phyloP scores from a whole-genome alignment of 1,140 invertebrate genomes.

The Phthorimaea operculella region DNA sequence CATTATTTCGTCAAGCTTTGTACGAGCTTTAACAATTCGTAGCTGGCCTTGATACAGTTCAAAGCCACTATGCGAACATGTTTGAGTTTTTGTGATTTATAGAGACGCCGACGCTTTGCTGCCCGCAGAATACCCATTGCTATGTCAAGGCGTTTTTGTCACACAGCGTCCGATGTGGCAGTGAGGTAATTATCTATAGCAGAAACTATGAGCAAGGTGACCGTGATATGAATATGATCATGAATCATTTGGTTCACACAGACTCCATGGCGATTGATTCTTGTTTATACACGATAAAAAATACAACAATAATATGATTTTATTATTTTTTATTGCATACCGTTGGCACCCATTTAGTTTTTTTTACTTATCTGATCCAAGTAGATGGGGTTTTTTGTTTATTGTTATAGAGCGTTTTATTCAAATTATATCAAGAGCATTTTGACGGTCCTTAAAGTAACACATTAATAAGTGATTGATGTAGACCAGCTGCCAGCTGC shows the following conservation, averaged over 20 bases:
- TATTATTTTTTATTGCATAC: slow-evolving; percentile 7
- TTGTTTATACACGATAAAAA: not conserved
- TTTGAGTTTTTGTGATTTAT: slow-evolving; percentile 34
- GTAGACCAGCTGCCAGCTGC: not conserved
- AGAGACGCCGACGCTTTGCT: slow-evolving; percentile 21
- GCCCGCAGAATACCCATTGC: slow-evolving; percentile 10
- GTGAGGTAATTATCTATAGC: slow-evolving; percentile 14
- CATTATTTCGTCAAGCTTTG: not conserved
- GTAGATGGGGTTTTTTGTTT: not conserved
- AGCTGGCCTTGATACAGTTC: slow-evolving; percentile 44
- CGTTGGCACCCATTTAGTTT: not conserved
- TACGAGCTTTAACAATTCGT: not conserved
- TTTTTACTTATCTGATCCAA: not conserved
- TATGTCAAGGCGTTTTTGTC: slow-evolving; percentile 27
- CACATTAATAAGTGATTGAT: slow-evolving; percentile 2
- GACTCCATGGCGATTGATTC: slow-evolving; percentile 5
- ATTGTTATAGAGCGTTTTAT: not conserved
- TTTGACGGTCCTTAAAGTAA: slow-evolving; percentile 1
- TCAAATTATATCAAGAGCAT: not conserved
- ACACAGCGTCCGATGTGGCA: not conserved
- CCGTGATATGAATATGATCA: not conserved
- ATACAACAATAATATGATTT: slow-evolving; percentile 4
- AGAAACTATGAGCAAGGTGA: slow-evolving; percentile 10
- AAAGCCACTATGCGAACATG: slow-evolving; percentile 24
- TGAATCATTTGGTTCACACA: slow-evolving; percentile 11